phyloP scores from a whole-genome alignment of 1,140 invertebrate species.

The Cydia fagiglandana region DNA sequence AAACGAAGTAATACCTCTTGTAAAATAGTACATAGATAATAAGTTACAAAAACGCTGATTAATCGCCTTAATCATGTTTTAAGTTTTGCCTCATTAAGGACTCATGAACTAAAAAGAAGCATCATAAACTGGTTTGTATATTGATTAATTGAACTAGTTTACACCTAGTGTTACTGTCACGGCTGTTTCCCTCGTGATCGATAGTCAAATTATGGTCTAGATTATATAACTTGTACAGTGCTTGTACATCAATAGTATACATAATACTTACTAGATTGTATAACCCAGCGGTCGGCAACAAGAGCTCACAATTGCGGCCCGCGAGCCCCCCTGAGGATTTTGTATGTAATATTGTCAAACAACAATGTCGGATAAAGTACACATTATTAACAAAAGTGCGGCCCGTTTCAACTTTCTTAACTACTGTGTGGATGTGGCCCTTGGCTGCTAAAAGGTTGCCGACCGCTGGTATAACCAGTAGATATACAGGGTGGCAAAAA shows the following conservation, averaged over 20 bases:
- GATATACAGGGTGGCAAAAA: no score
- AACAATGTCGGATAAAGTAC: no score
- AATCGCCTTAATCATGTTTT: background rate
- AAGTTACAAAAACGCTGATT: background rate
- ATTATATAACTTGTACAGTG: background rate
- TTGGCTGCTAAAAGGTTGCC: no score
- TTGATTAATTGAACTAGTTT: background rate
- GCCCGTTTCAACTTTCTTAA: no score
- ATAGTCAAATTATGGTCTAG: background rate
- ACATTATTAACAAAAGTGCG: no score
- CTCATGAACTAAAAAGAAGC: background rate
- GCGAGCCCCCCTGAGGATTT: no score
- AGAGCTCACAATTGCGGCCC: no score
- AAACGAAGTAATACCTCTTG: background rate
- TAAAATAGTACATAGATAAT: background rate
- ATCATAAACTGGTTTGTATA: background rate
- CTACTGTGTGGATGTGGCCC: no score
- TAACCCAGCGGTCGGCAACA: no score
- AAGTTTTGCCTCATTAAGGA: background rate
- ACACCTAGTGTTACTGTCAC: background rate
- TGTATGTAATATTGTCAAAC: no score
- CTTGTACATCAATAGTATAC: background rate
- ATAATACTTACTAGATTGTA: no score
- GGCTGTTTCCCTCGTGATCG: background rate
- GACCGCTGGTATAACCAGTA: no score